A percentile compares a stretch with the other conserved stretches of the same genome.
These are phyloP conservation scores for Desoria tigrina DNA, from an alignment of 2,888 invertebrate genomes.

Conservation along the genomic window DNA sequence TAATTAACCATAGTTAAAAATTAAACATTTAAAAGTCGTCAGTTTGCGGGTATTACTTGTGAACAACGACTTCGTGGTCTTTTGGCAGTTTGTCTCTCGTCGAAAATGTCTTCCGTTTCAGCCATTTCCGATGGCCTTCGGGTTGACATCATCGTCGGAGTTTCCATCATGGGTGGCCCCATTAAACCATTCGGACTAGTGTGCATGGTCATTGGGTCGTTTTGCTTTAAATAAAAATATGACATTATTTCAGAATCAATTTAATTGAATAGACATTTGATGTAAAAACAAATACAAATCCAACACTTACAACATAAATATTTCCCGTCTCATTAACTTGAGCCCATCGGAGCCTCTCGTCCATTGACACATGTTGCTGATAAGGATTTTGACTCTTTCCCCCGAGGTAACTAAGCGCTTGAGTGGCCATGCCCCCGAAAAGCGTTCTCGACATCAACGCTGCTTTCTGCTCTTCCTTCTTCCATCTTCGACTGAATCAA, in stretches of 20 bases:
- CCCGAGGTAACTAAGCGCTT: slow-evolving; percentile 58
- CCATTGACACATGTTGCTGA: slow-evolving; percentile 67
- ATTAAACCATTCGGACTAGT: slow-evolving; percentile 9
- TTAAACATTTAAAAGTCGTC: background rate
- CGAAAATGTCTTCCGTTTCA: slow-evolving; percentile 52
- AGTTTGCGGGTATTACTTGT: slow-evolving; percentile 43
- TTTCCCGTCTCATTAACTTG: slow-evolving; percentile 72
- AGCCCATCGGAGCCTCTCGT: slow-evolving; percentile 83
- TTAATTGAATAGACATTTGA: background rate
- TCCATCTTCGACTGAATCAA: slow-evolving; percentile 77
- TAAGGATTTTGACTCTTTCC: slow-evolving; percentile 63
- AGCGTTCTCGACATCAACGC: slow-evolving; percentile 67
- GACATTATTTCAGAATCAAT: slow-evolving; percentile 6
- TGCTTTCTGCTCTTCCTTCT: slow-evolving; percentile 76
- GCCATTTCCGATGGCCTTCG: slow-evolving; percentile 50
- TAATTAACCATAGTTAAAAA: background rate
- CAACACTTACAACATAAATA: slow-evolving; percentile 56
- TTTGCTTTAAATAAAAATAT: slow-evolving; percentile 46
- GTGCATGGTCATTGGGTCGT: slow-evolving; percentile 50
- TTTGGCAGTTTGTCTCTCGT: slow-evolving; percentile 49
- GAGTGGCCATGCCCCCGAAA: slow-evolving; percentile 80
- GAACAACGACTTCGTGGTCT: slow-evolving; percentile 51
- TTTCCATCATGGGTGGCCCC: slow-evolving; percentile 45
- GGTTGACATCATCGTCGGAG: slow-evolving; percentile 45
- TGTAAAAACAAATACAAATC: background rate